Base-by-base conservation (phyloP, 2,113 vertebrate species). In the Lagopus muta region DNA sequence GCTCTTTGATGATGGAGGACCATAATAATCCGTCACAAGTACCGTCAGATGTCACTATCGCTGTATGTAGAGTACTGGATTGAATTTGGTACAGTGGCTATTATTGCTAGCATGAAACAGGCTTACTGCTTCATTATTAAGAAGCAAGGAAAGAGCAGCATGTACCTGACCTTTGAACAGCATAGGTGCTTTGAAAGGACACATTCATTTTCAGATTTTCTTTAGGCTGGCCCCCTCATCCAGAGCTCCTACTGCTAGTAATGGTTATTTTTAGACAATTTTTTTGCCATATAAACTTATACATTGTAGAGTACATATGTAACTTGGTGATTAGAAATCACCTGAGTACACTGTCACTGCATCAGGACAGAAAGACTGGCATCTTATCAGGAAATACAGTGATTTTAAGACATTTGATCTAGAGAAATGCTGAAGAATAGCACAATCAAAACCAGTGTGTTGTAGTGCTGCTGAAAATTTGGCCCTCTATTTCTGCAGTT, bases 1-100 rank as follows among this genome's bases (percentile, higher is more conserved):
- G 64, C 73, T 81, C 42, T 91, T 84, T 88, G 86, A 79, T 93
- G 61, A 73, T 93, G 52, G 73, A 90, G 58, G n/a, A 75, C 81
- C 66, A 74, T 91, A 93, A 75, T 55, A 78, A 94, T 90, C 69
- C 54, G 43, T 93, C 93, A 86, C 52, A 91, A 91, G 36, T 72
- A 55, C 82, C 6, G 2, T 95, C 65, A 78, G 52, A 78, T 78
- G 73, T 91, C 91, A 66, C 40, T 85, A 66, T 66, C 11, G 4
- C 64, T 30, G 6, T 67, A 24, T 80, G 64, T 45, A 64, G 94
- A 86, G 61, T 24, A 27, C 38, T 82, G 93, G 64, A 73, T 50
- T 87, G 86, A 61, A 88, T n/a, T 32, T 40, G 72, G 55, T 74
- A 62, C 38, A 47, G n/a, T 42, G 8, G 50, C 62, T 89, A 21